These are phyloP conservation scores for Pungitius pungitius DNA, from an alignment of 2,113 vertebrate species.

Conservation along the genomic window DNA sequence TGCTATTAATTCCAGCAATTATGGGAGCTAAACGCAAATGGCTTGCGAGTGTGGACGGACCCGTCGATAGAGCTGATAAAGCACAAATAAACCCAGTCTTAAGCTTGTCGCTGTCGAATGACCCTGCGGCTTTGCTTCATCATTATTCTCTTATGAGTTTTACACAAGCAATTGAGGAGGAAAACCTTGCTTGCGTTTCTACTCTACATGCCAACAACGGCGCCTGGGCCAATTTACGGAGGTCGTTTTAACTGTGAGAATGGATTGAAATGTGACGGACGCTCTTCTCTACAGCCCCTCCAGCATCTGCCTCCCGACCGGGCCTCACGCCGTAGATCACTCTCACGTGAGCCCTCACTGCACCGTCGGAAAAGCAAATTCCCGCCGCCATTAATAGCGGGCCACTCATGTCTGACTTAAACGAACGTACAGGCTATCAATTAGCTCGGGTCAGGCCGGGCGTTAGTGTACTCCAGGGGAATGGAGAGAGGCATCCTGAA, in stretches of 20 bases:
- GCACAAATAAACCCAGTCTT: constrained; percentile 43
- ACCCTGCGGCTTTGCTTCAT: constrained; percentile 17
- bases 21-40: constrained; percentile 73
- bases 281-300: constrained; percentile 35
- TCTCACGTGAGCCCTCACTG: constrained; percentile 61
- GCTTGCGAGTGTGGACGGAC: constrained; percentile 17
- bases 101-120: constrained; percentile 11
- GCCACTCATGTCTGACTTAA: constrained; percentile 75
- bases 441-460: constrained; percentile 62
- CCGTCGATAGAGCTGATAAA: constrained; percentile 55
- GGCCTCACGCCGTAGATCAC: constrained; percentile 61
- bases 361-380: constrained; percentile 68
- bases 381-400: constrained; percentile 77
- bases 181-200: constrained; percentile 40
- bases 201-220: constrained; percentile 28
- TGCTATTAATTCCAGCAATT: constrained; percentile 78
- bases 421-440: constrained; percentile 78
- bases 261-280: constrained; percentile 49
- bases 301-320: constrained; percentile 42
- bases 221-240: constrained; percentile 40
- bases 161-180: constrained; percentile 25
- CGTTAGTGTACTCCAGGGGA: constrained; percentile 50
- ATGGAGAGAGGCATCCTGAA: constrained; percentile 42
- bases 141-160: constrained; percentile 27
- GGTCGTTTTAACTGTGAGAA: constrained; percentile 57